These are phyloP conservation scores for Cotesia vestalis DNA, from an alignment of 1,140 invertebrate genomes.

Conservation along the genomic window DNA sequence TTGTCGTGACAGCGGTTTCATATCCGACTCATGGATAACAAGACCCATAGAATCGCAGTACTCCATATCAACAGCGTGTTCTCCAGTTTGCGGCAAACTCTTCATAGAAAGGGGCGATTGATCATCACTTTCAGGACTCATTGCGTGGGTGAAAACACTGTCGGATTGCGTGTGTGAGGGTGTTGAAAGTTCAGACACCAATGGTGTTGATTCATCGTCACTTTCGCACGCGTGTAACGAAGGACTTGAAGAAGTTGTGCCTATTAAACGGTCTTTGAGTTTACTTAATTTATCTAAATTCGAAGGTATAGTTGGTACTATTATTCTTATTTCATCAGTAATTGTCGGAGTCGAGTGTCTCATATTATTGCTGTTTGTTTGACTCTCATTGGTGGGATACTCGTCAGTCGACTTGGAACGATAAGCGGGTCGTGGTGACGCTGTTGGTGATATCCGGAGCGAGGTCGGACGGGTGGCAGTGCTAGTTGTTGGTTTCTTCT, in stretches of 20 bases:
- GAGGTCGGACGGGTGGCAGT: conserved; percentile 45
- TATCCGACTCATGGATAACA: conserved; percentile 44
- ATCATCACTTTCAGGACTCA: conserved; percentile 49
- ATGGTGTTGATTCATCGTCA: conserved; percentile 73
- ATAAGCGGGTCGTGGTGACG: conserved; percentile 51
- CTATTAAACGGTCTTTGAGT: conserved; percentile 61
- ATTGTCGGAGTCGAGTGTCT: conserved; percentile 27
- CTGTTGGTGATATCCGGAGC: conserved; percentile 52
- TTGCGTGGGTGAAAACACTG: conserved; percentile 23
- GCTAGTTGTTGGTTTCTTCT: conserved; percentile 30
- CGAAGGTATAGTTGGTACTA: conserved; percentile 39
- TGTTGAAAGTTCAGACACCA: conserved; percentile 66
- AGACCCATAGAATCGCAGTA: conserved; percentile 45
- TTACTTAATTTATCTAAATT: conserved; percentile 59
- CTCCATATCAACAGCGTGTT: conserved; percentile 40
- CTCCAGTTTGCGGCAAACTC: conserved; percentile 46
- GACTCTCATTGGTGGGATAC: conserved; percentile 27
- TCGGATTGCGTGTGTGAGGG: conserved; percentile 53
- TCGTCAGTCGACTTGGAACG: conserved; percentile 57
- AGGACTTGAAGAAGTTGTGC: conserved; percentile 54
- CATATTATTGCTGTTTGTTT: conserved; percentile 1
- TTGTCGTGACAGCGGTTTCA: conserved; percentile 44
- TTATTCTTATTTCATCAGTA: conserved; percentile 44
- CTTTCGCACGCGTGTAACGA: conserved; percentile 56
- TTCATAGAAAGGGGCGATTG: conserved; percentile 45